A percentile compares a stretch with the other conserved stretches of the same genome.
Evolutionary conservation across 2,888 invertebrate genomes (phyloP).

Genomic region (Volucella zonaria): DNA sequence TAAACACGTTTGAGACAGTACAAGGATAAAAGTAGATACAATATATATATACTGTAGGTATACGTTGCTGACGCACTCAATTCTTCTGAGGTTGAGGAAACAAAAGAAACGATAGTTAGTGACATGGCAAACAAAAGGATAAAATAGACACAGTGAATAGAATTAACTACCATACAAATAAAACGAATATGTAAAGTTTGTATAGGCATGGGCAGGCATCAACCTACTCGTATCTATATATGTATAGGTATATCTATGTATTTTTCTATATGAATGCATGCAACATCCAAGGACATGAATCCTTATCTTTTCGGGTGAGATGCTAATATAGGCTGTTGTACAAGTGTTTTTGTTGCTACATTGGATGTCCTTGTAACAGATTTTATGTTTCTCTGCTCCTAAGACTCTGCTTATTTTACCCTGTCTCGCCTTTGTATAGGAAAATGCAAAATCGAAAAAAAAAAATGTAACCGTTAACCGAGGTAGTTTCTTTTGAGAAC

Average conservation of each 20-base stretch:
- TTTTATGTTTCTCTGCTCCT: conserved; percentile 52
- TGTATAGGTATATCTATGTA: too few species aligned
- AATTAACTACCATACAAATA: conserved; percentile 47
- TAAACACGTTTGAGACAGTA: conserved; percentile 33
- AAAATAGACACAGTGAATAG: conserved; percentile 47
- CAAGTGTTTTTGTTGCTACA: conserved; percentile 64
- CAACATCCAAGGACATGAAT: conserved; percentile 56
- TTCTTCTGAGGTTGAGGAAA: conserved; percentile 11
- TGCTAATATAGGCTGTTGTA: conserved; percentile 41
- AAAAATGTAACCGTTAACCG: conserved; percentile 2
- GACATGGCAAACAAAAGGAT: conserved; percentile 12
- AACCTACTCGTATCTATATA: too few species aligned
- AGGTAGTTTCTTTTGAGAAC: neutral
- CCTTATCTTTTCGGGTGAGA: conserved; percentile 38
- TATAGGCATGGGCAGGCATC: conserved; percentile 13
- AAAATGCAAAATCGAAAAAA: conserved; percentile 39
- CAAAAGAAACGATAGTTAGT: conserved; percentile 14
- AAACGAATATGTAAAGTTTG: conserved; percentile 24
- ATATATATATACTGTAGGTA: too few species aligned
- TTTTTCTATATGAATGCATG: neutral
- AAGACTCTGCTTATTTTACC: neutral
- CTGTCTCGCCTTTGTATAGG: conserved; percentile 35
- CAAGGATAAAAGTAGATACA: conserved; percentile 39
- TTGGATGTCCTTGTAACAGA: conserved; percentile 68
- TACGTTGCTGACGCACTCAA: conserved; percentile 6